Evolutionary conservation across 2,797 vertebrate genomes (phyloP).

Genomic region (Neoniphon sammara): DNA sequence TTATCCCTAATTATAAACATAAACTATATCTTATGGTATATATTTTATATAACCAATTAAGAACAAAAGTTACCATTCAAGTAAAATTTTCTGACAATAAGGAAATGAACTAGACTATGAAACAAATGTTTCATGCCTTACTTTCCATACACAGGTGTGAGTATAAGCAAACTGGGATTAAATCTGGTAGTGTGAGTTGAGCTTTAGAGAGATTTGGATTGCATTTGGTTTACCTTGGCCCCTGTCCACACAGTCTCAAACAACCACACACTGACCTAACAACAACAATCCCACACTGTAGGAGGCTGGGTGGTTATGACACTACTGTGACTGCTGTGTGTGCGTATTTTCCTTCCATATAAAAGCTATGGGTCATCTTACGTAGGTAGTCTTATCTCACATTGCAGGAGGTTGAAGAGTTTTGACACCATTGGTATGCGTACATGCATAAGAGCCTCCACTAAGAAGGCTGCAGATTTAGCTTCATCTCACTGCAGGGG

Average conservation of each 20-base stretch:
- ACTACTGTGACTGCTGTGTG: conserved; percentile 53
- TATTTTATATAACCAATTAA: not conserved
- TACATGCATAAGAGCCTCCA: conserved; percentile 52
- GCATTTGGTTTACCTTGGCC: conserved; percentile 61
- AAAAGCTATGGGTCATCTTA: conserved; percentile 60
- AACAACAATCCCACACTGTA: conserved; percentile 68
- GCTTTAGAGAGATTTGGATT: conserved; percentile 60
- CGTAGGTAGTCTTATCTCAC: conserved; percentile 57
- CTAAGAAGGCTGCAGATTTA: conserved; percentile 34
- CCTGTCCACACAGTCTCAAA: conserved; percentile 44
- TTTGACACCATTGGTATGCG: conserved; percentile 57
- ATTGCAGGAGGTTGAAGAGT: conserved; percentile 40
- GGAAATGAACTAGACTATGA: conserved; percentile 4
- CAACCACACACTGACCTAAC: conserved; percentile 56
- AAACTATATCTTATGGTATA: not conserved
- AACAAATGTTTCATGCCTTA: conserved; percentile 24
- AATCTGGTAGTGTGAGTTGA: conserved; percentile 29
- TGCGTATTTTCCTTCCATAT: conserved; percentile 56
- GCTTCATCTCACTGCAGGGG: not conserved
- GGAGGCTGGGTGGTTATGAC: conserved; percentile 64
- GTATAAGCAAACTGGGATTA: conserved; percentile 23
- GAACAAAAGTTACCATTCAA: not conserved
- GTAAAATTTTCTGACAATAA: not conserved
- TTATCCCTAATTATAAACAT: not conserved
- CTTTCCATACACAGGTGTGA: conserved; percentile 12